phyloP scores from a whole-genome alignment of 2,113 vertebrate species.

The Muntiacus muntjak region DNA sequence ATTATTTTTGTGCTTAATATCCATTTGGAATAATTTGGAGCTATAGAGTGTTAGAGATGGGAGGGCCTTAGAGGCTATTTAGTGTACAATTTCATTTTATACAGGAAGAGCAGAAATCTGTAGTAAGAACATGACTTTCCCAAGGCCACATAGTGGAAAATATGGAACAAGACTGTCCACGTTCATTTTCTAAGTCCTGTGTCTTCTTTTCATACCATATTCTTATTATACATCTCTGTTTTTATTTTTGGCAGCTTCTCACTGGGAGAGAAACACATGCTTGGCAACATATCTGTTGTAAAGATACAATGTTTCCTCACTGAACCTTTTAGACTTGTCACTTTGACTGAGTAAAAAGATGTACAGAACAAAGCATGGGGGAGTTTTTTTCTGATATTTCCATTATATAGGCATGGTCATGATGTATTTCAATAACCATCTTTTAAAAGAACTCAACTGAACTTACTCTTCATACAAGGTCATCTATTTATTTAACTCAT shows the following conservation, averaged over 20 bases:
- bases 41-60: neutral
- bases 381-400: slow-evolving; percentile 33
- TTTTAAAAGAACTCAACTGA: slow-evolving; percentile 4
- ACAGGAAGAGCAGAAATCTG: neutral
- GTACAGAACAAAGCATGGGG: neutral
- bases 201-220: neutral
- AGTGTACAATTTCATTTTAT: neutral
- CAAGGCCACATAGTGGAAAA: neutral
- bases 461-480: neutral
- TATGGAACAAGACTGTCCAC: neutral
- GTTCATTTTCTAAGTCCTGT: neutral
- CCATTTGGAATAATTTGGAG: neutral
- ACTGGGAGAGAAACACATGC: neutral
- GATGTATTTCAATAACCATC: neutral
- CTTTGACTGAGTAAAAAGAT: slow-evolving; percentile 19
- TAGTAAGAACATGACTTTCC: neutral
- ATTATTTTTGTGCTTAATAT: neutral
- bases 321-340: slow-evolving; percentile 1
- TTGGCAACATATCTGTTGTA: neutral
- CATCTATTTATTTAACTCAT: neutral
- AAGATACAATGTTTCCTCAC: neutral
- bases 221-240: neutral
- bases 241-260: neutral
- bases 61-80: neutral
- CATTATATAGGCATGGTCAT: neutral